Percentiles rank a stretch among this genome's conserved stretches.
Evolutionary conservation across 2,797 vertebrate genomes (phyloP).

Genomic region (Hoplostethus atlanticus): DNA sequence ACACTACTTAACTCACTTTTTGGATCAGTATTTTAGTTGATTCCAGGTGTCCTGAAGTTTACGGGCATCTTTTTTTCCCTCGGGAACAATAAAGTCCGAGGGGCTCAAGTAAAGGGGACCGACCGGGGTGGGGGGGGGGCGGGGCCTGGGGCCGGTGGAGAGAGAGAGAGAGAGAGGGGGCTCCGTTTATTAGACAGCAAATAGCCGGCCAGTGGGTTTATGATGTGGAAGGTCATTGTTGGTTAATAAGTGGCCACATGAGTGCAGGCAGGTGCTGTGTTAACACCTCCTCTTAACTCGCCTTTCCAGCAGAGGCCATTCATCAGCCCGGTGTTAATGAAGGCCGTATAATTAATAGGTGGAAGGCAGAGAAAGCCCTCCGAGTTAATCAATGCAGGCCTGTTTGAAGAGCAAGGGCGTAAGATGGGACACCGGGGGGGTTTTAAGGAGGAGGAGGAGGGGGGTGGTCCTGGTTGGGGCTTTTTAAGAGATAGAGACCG

Average conservation of each 20-base stretch:
- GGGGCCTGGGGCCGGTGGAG: background rate
- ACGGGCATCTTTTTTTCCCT: slow-evolving; percentile 77
- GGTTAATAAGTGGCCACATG: slow-evolving; percentile 89
- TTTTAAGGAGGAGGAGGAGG: slow-evolving; percentile 41
- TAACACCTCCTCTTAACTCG: slow-evolving; percentile 88
- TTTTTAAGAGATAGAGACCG: slow-evolving; percentile 57
- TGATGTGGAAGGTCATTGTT: slow-evolving; percentile 90
- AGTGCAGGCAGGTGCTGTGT: slow-evolving; percentile 89
- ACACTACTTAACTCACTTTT: slow-evolving; percentile 76
- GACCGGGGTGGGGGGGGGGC: slow-evolving; percentile 44
- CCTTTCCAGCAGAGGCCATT: slow-evolving; percentile 83
- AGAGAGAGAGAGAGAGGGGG: slow-evolving; percentile 34
- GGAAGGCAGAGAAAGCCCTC: slow-evolving; percentile 79
- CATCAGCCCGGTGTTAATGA: slow-evolving; percentile 86
- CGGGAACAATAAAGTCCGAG: slow-evolving; percentile 84
- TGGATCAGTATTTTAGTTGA: slow-evolving; percentile 81
- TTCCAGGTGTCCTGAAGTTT: slow-evolving; percentile 86
- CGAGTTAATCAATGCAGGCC: slow-evolving; percentile 81
- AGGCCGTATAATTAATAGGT: slow-evolving; percentile 86
- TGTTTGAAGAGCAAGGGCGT: slow-evolving; percentile 80
- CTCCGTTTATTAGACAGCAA: slow-evolving; percentile 88
- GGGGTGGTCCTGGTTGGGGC: slow-evolving; percentile 41
- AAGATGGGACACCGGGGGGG: slow-evolving; percentile 67
- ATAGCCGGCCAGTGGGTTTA: slow-evolving; percentile 86
- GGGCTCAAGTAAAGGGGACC: slow-evolving; percentile 71